phyloP scores from a whole-genome alignment of 2,888 invertebrate genomes.

The Pheosia gnoma region DNA sequence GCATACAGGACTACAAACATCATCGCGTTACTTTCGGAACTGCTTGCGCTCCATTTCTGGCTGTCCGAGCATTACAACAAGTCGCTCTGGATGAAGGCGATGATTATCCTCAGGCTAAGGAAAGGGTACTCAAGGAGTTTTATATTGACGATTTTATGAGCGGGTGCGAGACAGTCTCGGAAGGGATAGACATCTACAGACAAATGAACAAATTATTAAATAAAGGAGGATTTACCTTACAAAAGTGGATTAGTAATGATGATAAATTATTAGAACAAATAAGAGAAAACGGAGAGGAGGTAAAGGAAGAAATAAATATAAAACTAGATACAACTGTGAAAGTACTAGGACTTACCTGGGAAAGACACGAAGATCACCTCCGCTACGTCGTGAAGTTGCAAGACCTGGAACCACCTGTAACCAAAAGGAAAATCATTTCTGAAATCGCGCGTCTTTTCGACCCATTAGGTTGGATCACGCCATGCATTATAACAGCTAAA shows the following conservation, averaged over 20 bases:
- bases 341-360: slow-evolving; percentile 43
- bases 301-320: slow-evolving; percentile 18
- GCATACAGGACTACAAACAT: slow-evolving; percentile 21
- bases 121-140: slow-evolving; percentile 21
- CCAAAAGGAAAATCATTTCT: slow-evolving; percentile 43
- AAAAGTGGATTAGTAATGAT: slow-evolving; percentile 39
- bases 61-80: slow-evolving; percentile 36
- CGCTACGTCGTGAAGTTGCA: slow-evolving; percentile 33
- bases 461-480: slow-evolving; percentile 45
- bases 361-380: slow-evolving; percentile 32
- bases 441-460: slow-evolving; percentile 42
- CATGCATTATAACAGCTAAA: slow-evolving; percentile 37
- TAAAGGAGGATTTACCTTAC: slow-evolving; percentile 43
- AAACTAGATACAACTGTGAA: slow-evolving; percentile 36
- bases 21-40: slow-evolving; percentile 32
- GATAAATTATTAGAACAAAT: slow-evolving; percentile 13
- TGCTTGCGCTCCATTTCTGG: slow-evolving; percentile 37
- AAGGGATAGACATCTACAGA: slow-evolving; percentile 16
- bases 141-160: slow-evolving; percentile 38
- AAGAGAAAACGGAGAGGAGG: slow-evolving; percentile 19
- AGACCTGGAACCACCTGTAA: slow-evolving; percentile 20
- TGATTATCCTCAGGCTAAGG: slow-evolving; percentile 17
- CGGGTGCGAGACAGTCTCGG: slow-evolving; percentile 22
- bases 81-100: slow-evolving; percentile 33
- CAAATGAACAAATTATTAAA: slow-evolving; percentile 30